Conservation (phyloP, 2,113 vertebrate species). For the Calyptommatus sinebrachiatus region DNA sequence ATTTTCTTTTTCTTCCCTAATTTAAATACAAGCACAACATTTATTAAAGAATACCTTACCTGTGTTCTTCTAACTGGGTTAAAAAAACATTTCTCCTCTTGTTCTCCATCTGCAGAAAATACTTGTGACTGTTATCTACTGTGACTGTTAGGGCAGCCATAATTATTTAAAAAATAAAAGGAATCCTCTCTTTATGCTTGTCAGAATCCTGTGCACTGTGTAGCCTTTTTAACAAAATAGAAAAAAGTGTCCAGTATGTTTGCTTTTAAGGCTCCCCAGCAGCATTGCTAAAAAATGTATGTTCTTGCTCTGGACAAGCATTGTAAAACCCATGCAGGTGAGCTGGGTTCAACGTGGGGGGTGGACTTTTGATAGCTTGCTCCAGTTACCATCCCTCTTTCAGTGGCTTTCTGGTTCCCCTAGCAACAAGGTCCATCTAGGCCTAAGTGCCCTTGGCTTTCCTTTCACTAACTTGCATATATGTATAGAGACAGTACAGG, state of each 20-base stretch:
- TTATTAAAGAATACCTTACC: slow-evolving; percentile 48
- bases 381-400: not conserved
- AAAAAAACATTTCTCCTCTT: slow-evolving; percentile 72
- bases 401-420: rapidly evolving
- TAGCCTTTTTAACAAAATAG: no score
- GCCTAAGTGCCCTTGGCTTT: not conserved
- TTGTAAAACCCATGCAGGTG: not conserved
- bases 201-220: not conserved
- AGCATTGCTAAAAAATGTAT: not conserved
- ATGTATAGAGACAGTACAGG: not conserved
- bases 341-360: not conserved
- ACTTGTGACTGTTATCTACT: slow-evolving; percentile 43
- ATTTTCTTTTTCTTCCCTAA: no score
- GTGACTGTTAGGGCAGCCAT: not conserved
- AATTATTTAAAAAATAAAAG: rapidly evolving
- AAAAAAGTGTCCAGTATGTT: not conserved
- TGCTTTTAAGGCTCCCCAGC: not conserved
- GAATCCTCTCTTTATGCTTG: not conserved
- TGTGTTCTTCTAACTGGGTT: slow-evolving; percentile 69
- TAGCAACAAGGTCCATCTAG: slow-evolving; percentile 3
- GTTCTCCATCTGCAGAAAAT: slow-evolving; percentile 65
- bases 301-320: not conserved
- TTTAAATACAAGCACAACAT: not conserved
- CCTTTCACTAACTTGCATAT: not conserved
- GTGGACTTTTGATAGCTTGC: not conserved